Conservation (phyloP, 2,888 invertebrate genomes). For the Apodemia zela region DNA sequence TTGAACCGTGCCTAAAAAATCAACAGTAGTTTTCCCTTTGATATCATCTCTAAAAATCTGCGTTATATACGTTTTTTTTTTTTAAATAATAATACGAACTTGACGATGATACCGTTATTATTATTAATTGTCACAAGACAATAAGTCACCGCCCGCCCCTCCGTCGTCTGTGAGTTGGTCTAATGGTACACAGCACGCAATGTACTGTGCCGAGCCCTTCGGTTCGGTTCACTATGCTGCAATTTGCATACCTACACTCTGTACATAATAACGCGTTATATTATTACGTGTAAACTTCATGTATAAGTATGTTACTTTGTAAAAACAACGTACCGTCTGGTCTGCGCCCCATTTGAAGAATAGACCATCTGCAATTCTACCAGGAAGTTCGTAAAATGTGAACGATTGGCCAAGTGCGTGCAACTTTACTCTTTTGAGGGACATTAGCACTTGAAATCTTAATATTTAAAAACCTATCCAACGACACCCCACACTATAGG, state of each 20-base stretch:
- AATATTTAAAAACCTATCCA: too few species aligned
- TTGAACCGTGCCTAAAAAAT: slow-evolving; percentile 37
- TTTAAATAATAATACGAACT: not conserved
- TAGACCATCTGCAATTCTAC: too few species aligned
- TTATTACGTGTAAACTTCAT: too few species aligned
- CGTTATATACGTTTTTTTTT: not conserved
- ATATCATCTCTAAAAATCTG: not conserved
- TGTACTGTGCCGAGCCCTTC: slow-evolving; percentile 54
- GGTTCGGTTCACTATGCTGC: slow-evolving; percentile 43
- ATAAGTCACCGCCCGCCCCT: slow-evolving; percentile 59
- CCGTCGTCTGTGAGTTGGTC: slow-evolving; percentile 45
- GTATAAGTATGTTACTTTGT: too few species aligned
- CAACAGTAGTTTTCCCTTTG: slow-evolving; percentile 50
- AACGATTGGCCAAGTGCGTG: too few species aligned
- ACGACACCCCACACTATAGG: too few species aligned
- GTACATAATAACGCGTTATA: not conserved
- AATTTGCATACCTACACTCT: slow-evolving; percentile 50
- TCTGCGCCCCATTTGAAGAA: too few species aligned
- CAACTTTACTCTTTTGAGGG: too few species aligned
- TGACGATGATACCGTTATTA: not conserved
- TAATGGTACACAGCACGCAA: slow-evolving; percentile 71
- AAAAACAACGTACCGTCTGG: too few species aligned
- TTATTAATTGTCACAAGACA: slow-evolving; percentile 47
- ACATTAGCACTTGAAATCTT: too few species aligned
- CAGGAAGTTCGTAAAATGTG: too few species aligned